Conservation (phyloP, 2,797 vertebrate genomes). For the Acanthornis magna region DNA sequence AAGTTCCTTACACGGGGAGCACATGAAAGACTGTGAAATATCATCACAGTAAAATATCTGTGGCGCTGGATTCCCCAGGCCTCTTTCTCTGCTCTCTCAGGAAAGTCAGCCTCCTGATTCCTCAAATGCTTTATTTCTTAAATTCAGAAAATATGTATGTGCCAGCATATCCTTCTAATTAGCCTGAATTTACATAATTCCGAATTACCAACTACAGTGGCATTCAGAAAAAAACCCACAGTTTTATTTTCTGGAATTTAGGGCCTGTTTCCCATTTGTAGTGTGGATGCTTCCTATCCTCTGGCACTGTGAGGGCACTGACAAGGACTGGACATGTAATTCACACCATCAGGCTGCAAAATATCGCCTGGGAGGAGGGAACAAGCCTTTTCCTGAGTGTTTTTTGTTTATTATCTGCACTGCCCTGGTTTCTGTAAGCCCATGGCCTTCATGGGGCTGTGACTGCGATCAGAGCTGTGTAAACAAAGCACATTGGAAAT, state of each 20-base stretch:
- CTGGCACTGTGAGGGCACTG: not conserved
- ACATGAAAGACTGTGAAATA: not conserved
- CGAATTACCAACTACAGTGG: not conserved
- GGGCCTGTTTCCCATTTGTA: not conserved
- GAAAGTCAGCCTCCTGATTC: not conserved
- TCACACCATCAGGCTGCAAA: not conserved
- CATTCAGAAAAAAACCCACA: not conserved
- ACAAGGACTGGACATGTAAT: not conserved
- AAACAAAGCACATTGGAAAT: not conserved
- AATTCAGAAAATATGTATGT: not conserved
- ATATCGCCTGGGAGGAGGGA: not conserved
- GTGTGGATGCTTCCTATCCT: not conserved
- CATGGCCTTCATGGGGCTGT: not conserved
- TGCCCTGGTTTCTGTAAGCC: not conserved
- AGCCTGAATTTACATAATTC: slow-evolving; percentile 8
- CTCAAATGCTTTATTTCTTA: not conserved
- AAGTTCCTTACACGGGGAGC: not conserved
- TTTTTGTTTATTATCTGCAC: not conserved
- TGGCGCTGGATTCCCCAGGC: not conserved
- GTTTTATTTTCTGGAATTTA: not conserved
- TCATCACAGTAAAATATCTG: not conserved
- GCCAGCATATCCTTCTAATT: not conserved
- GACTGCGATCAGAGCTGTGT: not conserved
- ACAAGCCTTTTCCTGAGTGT: not conserved
- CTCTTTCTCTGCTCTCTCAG: not conserved